A percentile compares a stretch with the other conserved stretches of the same genome.
Conservation (phyloP, 2,797 vertebrate species). For the Lindbergichthys nudifrons region DNA sequence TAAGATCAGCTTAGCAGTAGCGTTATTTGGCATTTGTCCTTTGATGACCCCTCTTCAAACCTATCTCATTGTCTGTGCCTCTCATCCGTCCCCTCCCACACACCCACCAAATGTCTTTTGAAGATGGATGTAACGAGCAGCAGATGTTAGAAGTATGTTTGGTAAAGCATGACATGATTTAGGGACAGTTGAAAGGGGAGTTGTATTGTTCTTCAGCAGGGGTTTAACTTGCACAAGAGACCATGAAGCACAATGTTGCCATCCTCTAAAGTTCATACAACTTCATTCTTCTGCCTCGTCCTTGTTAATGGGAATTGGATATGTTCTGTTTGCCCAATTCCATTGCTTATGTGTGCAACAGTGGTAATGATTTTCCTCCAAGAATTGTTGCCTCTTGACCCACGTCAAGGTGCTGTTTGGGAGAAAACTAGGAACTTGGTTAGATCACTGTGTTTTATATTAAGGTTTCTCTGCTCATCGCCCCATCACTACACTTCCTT, state of each 20-base stretch:
- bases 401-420: neutral
- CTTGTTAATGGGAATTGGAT: constrained; percentile 32
- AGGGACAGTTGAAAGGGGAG: constrained; percentile 36
- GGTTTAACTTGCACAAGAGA: constrained; percentile 47
- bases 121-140: constrained; percentile 36
- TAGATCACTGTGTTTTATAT: constrained; percentile 43
- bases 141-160: constrained; percentile 43
- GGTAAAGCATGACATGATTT: constrained; percentile 50
- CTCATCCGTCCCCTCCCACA: constrained; percentile 21
- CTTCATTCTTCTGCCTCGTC: constrained; percentile 45
- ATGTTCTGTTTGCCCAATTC: constrained; percentile 60
- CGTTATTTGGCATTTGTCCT: constrained; percentile 45
- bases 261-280: constrained; percentile 42
- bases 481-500: constrained; percentile 46
- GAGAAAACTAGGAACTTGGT: constrained; percentile 49
- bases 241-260: constrained; percentile 56
- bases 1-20: constrained; percentile 45
- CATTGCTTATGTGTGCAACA: constrained; percentile 50
- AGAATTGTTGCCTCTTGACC: constrained; percentile 13
- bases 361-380: constrained; percentile 33
- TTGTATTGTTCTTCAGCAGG: constrained; percentile 43
- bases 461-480: constrained; percentile 48
- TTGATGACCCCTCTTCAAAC: constrained; percentile 29
- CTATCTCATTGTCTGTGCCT: constrained; percentile 21
- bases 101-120: constrained; percentile 26